Conservation (phyloP, 2,888 invertebrate genomes). For the Melieria crassipennis region DNA sequence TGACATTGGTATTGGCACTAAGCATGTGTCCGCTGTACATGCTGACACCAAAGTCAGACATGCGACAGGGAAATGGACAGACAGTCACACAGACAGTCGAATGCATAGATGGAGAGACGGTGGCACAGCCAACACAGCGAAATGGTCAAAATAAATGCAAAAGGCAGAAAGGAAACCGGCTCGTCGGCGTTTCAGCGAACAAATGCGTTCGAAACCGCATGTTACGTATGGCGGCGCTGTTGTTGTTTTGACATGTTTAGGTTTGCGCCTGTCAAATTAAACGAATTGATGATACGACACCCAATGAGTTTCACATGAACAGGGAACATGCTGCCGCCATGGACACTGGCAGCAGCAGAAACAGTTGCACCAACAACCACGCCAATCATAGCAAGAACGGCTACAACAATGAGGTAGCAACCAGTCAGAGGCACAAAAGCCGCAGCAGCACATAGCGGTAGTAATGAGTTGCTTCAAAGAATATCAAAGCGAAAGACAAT, state of each 20-base stretch:
- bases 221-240: constrained; percentile 29
- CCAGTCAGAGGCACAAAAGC: not conserved
- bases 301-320: constrained; percentile 66
- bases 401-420: constrained; percentile 20
- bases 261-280: constrained; percentile 68
- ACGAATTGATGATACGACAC: constrained; percentile 68
- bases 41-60: constrained; percentile 7
- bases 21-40: not conserved
- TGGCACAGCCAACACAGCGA: too few species aligned
- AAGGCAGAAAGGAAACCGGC: not conserved
- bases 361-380: constrained; percentile 10
- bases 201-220: constrained; percentile 25
- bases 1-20: too few species aligned
- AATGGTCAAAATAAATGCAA: not conserved
- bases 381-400: constrained; percentile 27
- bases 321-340: not conserved
- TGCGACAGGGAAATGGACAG: constrained; percentile 4
- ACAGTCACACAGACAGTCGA: constrained; percentile 1
- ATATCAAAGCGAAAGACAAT: constrained; percentile 4
- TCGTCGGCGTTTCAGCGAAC: constrained; percentile 7
- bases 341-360: constrained; percentile 9
- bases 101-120: constrained; percentile 14
- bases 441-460: not conserved
- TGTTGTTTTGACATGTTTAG: constrained; percentile 67
- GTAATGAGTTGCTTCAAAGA: not conserved